Percentiles rank a stretch among this genome's conserved stretches.
Evolutionary conservation across 2,888 invertebrate genomes (phyloP).

Genomic region (Cataglyphis livida): DNA sequence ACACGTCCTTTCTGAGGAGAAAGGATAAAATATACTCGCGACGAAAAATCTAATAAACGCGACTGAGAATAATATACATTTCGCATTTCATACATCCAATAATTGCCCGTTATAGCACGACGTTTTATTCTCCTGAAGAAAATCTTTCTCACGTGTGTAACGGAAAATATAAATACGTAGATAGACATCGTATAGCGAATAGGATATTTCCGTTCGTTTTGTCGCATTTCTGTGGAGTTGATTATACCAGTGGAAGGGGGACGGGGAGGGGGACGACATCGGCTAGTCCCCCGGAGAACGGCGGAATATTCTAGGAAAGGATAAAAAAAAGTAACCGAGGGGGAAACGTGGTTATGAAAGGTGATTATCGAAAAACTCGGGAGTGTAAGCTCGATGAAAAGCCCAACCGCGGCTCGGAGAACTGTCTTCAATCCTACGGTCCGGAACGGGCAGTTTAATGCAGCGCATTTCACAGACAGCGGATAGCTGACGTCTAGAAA

Average conservation of each 20-base stretch:
- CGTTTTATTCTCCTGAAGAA: neutral
- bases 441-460: slow-evolving; percentile 27
- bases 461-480: slow-evolving; percentile 44
- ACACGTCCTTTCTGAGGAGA: neutral
- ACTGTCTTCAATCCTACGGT: slow-evolving; percentile 8
- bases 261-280: slow-evolving; percentile 39
- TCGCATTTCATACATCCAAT: slow-evolving; percentile 30
- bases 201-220: slow-evolving; percentile 29
- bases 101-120: slow-evolving; percentile 9
- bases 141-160: neutral
- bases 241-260: slow-evolving; percentile 37
- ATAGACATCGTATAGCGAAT: slow-evolving; percentile 16
- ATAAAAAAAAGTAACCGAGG: slow-evolving; percentile 44
- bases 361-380: slow-evolving; percentile 58
- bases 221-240: slow-evolving; percentile 50
- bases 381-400: slow-evolving; percentile 21
- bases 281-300: neutral
- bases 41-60: neutral
- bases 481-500: slow-evolving; percentile 35
- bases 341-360: slow-evolving; percentile 54
- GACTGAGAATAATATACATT: neutral
- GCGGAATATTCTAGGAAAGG: neutral
- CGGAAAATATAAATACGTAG: slow-evolving; percentile 48
- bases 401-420: neutral
- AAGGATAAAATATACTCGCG: neutral